A percentile compares a stretch with the other conserved stretches of the same genome.
These are phyloP conservation scores for Ypsolopha sequella DNA, from an alignment of 2,888 invertebrate species.

Conservation along the genomic window DNA sequence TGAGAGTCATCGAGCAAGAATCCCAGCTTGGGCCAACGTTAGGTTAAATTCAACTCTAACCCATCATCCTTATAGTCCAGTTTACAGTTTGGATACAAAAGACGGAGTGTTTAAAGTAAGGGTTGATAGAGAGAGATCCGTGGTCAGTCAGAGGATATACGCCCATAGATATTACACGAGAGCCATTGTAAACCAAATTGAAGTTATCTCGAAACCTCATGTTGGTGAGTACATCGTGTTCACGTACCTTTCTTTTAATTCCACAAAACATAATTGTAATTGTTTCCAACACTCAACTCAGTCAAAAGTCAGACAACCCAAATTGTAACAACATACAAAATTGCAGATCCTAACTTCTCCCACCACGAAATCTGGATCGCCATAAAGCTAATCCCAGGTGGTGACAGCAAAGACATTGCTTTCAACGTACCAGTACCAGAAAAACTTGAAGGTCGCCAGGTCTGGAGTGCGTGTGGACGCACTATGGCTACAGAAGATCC, in stretches of 20 bases:
- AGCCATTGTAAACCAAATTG: slow-evolving; percentile 59
- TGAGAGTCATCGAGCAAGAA: slow-evolving; percentile 69
- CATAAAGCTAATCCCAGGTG: slow-evolving; percentile 48
- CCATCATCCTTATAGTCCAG: slow-evolving; percentile 38
- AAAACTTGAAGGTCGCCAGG: slow-evolving; percentile 38
- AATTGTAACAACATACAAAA: slow-evolving; percentile 2
- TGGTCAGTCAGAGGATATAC: slow-evolving; percentile 58
- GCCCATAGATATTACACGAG: slow-evolving; percentile 62
- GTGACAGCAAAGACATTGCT: slow-evolving; percentile 44
- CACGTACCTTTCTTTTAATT: not conserved
- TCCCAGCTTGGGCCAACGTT: slow-evolving; percentile 72
- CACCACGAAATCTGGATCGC: slow-evolving; percentile 61
- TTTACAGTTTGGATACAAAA: slow-evolving; percentile 56
- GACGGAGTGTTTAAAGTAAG: slow-evolving; percentile 58
- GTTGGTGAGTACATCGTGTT: slow-evolving; percentile 25
- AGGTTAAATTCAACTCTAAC: slow-evolving; percentile 56
- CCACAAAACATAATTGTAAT: too few species aligned
- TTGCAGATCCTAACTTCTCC: slow-evolving; percentile 52
- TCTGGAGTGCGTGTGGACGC: slow-evolving; percentile 52
- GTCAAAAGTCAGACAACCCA: not conserved
- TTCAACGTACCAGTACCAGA: slow-evolving; percentile 48
- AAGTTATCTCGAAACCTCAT: slow-evolving; percentile 52
- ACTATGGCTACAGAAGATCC: slow-evolving; percentile 44
- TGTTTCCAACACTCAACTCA: too few species aligned
- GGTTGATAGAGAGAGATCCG: slow-evolving; percentile 54